These are phyloP conservation scores for Zhengitettix transpicula DNA, from an alignment of 2,888 invertebrate genomes.

Conservation along the genomic window DNA sequence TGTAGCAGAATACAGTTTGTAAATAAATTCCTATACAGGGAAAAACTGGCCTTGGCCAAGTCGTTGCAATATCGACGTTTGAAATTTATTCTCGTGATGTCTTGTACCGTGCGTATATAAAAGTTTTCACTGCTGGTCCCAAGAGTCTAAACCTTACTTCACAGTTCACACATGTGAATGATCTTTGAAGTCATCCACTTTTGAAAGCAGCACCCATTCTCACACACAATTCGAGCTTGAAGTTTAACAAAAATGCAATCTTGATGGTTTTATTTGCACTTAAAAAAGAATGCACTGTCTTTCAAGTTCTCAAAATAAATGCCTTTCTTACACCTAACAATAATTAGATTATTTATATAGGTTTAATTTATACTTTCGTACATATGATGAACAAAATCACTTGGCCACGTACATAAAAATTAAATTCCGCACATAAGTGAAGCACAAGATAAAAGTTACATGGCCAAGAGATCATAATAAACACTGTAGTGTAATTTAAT, in stretches of 20 bases:
- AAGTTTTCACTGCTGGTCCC: slow-evolving; percentile 8
- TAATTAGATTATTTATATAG: slow-evolving; percentile 1
- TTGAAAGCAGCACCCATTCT: neutral
- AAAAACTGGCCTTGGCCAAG: neutral
- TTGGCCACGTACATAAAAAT: neutral
- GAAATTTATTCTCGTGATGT: neutral
- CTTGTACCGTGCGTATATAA: neutral
- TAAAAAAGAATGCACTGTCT: neutral
- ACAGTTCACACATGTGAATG: slow-evolving; percentile 1
- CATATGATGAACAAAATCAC: slow-evolving; percentile 4
- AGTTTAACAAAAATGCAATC: neutral
- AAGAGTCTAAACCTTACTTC: slow-evolving; percentile 2
- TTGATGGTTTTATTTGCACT: neutral
- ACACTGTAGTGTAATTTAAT: neutral
- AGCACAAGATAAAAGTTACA: slow-evolving; percentile 5
- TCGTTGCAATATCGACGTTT: neutral
- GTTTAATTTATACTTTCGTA: neutral
- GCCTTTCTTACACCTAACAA: slow-evolving; percentile 8
- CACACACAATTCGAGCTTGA: neutral
- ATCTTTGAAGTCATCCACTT: neutral
- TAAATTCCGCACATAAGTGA: slow-evolving; percentile 5
- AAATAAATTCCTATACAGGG: neutral
- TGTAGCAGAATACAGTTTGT: neutral
- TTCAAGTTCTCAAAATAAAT: slow-evolving; percentile 5
- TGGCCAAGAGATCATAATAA: slow-evolving; percentile 4